These are phyloP conservation scores for Clarias platycephalus DNA, from an alignment of 2,797 vertebrate species.

Conservation along the genomic window DNA sequence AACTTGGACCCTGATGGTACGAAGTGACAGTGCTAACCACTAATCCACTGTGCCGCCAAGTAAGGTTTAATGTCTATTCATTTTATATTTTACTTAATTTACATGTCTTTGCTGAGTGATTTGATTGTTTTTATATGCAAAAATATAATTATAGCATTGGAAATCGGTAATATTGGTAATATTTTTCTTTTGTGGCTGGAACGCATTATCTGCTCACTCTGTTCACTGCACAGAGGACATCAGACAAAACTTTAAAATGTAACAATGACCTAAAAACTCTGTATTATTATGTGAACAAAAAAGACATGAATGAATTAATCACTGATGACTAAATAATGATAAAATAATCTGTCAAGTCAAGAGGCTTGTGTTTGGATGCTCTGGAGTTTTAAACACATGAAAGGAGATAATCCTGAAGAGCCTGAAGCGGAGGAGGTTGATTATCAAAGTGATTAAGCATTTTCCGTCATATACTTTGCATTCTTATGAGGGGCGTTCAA, in stretches of 20 bases:
- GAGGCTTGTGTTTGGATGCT: not conserved
- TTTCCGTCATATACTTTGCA: not conserved
- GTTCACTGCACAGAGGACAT: not conserved
- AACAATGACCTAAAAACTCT: not conserved
- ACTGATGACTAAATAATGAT: not conserved
- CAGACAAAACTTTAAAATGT: not conserved
- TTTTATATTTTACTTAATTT: too few species aligned
- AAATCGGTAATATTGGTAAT: too few species aligned
- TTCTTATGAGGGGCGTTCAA: not conserved
- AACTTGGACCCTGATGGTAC: too few species aligned
- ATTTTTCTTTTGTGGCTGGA: too few species aligned
- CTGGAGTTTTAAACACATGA: not conserved
- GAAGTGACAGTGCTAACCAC: too few species aligned
- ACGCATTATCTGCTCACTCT: not conserved
- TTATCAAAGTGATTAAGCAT: conserved; percentile 9
- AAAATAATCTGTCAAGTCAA: not conserved
- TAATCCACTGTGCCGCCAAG: too few species aligned
- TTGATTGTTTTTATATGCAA: too few species aligned
- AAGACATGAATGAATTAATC: not conserved
- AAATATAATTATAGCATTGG: too few species aligned
- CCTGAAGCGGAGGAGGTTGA: not conserved
- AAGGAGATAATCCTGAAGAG: not conserved
- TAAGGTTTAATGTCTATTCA: too few species aligned
- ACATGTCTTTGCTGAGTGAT: too few species aligned
- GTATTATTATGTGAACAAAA: not conserved